phyloP scores from a whole-genome alignment of 2,888 invertebrate species.

The Smittia aterrima region DNA sequence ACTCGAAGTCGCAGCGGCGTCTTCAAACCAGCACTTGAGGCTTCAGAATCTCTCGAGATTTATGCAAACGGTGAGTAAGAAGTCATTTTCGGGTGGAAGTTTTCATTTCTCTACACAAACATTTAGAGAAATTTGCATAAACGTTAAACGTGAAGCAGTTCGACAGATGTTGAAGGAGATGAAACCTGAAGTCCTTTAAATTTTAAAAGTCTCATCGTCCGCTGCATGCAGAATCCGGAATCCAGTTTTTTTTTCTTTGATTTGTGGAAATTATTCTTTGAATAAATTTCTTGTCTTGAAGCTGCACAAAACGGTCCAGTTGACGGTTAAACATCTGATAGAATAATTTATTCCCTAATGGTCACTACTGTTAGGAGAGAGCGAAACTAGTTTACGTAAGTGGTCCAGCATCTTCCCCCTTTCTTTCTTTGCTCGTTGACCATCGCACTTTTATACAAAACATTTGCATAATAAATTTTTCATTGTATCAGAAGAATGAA shows the following conservation, averaged over 20 bases:
- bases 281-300: not conserved
- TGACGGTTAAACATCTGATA: constrained; percentile 1
- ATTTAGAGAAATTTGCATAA: not conserved
- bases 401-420: not conserved
- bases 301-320: not conserved
- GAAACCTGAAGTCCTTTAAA: constrained; percentile 2
- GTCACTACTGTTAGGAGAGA: not conserved
- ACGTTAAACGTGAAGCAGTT: too few species aligned
- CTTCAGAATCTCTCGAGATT: too few species aligned
- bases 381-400: not conserved
- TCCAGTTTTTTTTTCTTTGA: not conserved
- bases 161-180: not conserved
- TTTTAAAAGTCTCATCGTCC: not conserved
- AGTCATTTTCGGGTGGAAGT: too few species aligned
- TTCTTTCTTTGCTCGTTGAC: not conserved
- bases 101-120: too few species aligned
- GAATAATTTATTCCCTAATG: constrained; percentile 2
- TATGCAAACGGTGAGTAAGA: too few species aligned
- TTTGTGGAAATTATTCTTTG: not conserved
- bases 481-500: too few species aligned
- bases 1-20: too few species aligned
- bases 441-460: not conserved
- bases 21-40: too few species aligned
- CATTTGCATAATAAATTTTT: constrained; percentile 11
- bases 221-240: not conserved